Conservation (phyloP, 2,888 invertebrate species). For the Galerucella pusilla region DNA sequence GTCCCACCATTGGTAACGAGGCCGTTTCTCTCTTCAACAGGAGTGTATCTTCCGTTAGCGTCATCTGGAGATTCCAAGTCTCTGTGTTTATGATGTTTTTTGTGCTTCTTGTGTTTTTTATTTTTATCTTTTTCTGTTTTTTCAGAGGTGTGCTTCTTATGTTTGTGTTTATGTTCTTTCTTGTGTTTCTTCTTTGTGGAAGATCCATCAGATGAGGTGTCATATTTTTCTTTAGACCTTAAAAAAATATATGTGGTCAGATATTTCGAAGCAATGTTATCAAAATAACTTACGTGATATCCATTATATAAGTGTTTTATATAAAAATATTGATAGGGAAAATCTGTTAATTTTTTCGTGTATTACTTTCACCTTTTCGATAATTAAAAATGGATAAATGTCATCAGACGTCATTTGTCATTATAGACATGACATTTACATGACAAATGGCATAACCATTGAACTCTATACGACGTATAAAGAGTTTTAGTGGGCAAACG, state of each 20-base stretch:
- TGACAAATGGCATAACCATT: not conserved
- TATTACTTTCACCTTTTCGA: not conserved
- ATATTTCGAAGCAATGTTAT: not conserved
- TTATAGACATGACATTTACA: not conserved
- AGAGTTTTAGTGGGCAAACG: too few relatives aligned
- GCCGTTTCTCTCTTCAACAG: slow-evolving; percentile 39
- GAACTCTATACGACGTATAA: too few relatives aligned
- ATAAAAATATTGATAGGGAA: slow-evolving; percentile 2
- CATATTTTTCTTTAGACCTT: slow-evolving; percentile 30
- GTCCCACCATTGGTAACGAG: slow-evolving; percentile 56
- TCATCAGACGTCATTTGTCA: not conserved
- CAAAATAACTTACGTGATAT: not conserved
- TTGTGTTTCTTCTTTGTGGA: slow-evolving; percentile 74
- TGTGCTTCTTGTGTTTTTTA: slow-evolving; percentile 75
- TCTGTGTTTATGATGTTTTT: slow-evolving; percentile 70
- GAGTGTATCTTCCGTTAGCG: slow-evolving; percentile 61
- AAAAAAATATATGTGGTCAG: slow-evolving; percentile 3
- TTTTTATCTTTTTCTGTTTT: slow-evolving; percentile 69
- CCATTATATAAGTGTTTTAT: slow-evolving; percentile 4
- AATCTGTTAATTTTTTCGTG: not conserved
- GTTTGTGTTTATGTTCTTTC: slow-evolving; percentile 71
- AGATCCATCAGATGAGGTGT: slow-evolving; percentile 30
- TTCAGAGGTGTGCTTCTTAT: slow-evolving; percentile 66
- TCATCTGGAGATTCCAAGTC: slow-evolving; percentile 62
- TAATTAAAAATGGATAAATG: not conserved